phyloP scores from a whole-genome alignment of 1,140 invertebrate genomes.

The Steinernema feltiae region DNA sequence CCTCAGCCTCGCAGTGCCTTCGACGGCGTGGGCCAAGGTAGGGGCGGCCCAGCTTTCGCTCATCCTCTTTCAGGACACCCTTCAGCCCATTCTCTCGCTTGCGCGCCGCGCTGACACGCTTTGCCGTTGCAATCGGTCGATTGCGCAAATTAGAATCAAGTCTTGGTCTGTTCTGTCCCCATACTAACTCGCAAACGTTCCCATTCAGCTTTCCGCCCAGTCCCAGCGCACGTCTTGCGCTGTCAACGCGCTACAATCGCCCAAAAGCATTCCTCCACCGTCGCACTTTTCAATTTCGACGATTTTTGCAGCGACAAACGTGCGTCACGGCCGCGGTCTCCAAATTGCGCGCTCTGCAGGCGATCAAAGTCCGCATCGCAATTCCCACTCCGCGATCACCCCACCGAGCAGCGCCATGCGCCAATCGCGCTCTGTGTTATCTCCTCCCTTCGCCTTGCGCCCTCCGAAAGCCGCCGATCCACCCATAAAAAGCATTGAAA shows the following conservation, averaged over 20 bases:
- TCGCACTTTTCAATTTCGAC: not conserved
- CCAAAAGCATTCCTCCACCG: not conserved
- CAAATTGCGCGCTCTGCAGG: too few relatives aligned
- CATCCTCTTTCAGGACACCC: not conserved
- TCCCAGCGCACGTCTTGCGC: too few relatives aligned
- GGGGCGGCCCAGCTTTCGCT: not conserved
- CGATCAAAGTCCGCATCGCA: not conserved
- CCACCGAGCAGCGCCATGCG: slow-evolving; percentile 61
- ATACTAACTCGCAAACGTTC: not conserved
- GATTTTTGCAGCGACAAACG: not conserved
- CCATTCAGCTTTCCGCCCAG: too few relatives aligned
- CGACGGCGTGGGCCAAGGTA: not conserved
- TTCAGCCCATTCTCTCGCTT: too few relatives aligned
- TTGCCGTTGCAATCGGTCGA: too few relatives aligned
- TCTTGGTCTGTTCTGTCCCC: not conserved
- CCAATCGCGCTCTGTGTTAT: slow-evolving; percentile 13
- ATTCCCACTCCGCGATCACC: slow-evolving; percentile 58
- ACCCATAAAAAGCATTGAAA: too few relatives aligned
- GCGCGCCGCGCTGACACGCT: too few relatives aligned
- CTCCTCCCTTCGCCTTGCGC: too few relatives aligned
- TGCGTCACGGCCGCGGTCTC: too few relatives aligned
- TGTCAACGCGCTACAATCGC: not conserved
- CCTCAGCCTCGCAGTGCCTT: not conserved
- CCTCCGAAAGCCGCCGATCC: not conserved
- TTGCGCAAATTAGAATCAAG: not conserved